Percentiles rank a stretch among this genome's conserved stretches.
Conservation (phyloP, 2,888 invertebrate genomes). For the Cinara cedri region DNA sequence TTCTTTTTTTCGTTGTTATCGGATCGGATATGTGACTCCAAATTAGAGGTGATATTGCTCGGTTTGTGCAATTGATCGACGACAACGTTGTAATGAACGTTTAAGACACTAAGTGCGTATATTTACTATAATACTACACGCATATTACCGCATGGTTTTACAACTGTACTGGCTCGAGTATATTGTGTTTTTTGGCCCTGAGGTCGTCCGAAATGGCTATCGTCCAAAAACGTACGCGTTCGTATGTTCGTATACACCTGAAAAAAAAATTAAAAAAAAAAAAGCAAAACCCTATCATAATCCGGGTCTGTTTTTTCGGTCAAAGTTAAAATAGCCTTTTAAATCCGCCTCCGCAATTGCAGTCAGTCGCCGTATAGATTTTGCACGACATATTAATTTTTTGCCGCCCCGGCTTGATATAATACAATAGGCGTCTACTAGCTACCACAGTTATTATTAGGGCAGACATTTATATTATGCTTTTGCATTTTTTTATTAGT, state of each 20-base stretch:
- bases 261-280: no score
- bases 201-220: conserved; percentile 26
- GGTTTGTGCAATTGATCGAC: conserved; percentile 9
- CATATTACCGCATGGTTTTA: background rate
- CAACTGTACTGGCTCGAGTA: background rate
- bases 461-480: no score
- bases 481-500: no score
- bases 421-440: no score
- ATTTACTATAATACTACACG: background rate
- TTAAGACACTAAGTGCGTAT: conserved; percentile 19
- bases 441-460: no score
- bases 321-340: conserved; percentile 53
- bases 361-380: conserved; percentile 25
- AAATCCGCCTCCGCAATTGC: background rate
- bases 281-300: no score
- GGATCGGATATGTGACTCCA: background rate
- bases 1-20: no score
- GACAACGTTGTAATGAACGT: conserved; percentile 25
- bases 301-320: conserved; percentile 44
- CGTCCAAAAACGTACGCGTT: conserved; percentile 31
- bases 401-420: conserved; percentile 7
- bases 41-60: no score
- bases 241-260: background rate
- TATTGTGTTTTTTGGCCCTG: conserved; percentile 53
- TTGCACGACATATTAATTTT: conserved; percentile 30